Evolutionary conservation across 2,113 vertebrate genomes (phyloP), one percentile per base, ranked within the genome.

Genomic region (Epinephelus lanceolatus): DNA sequence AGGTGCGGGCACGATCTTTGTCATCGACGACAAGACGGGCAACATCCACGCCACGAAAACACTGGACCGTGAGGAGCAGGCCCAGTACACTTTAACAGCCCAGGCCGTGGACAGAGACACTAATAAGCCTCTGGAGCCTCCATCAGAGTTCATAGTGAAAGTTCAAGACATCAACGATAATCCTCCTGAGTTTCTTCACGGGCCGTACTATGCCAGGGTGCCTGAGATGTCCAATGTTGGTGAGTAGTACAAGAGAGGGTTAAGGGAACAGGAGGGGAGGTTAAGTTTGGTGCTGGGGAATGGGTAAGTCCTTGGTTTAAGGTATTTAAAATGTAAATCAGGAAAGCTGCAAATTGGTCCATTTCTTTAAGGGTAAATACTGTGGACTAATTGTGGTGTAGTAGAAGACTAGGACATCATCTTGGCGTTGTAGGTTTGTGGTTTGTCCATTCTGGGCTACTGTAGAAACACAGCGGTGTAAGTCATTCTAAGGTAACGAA

Each of bases 161-260:
- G 98, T 99, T 85, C 98, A 99, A 91, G 98, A 99, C 92, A 99
- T 99, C 91, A 99, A 99, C 40, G 98, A 99, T 93, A 99, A 99
- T 91, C 98, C 98, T 0, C 98, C 98, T 0, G 97, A 98, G 92
- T 99, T 99, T 81, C 95, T 99, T 11, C 97, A 98, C 0, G 98
- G 98, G 68, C 98, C 97, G 40, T 99, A 99, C 86, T 97, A 99
- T 1, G 98, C 97, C 85, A 96, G 96, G 67, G 98, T 99, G 89
- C 97, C 98, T 0, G 98, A 99, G 95, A 97, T 98, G 96, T 99
- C 98, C 85, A 99, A 99, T 66, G 98, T 99, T 53, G 98, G 98
- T 99, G 85, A 91, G 98, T 98, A 90, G 15, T n/a, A 18, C 13
- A 49, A 45, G 15, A 56, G 4, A 45, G 42, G 4, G n/a, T 3